These are phyloP conservation scores for Scotopteryx bipunctaria DNA, from an alignment of 2,888 invertebrate genomes.

Conservation along the genomic window DNA sequence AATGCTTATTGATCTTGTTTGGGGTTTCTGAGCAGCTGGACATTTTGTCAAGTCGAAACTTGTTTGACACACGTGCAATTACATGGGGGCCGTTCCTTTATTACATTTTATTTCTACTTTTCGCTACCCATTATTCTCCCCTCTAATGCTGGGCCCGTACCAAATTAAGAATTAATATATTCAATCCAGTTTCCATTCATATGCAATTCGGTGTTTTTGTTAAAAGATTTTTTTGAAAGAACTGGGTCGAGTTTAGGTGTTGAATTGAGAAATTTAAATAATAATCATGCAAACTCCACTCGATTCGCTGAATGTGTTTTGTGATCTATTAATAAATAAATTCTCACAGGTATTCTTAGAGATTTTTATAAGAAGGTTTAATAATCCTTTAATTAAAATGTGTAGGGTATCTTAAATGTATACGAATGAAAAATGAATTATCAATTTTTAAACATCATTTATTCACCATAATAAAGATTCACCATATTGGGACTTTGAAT, in stretches of 20 bases:
- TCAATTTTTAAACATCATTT: too few species aligned
- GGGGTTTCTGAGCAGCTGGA: constrained; percentile 48
- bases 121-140: constrained; percentile 71
- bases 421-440: too few species aligned
- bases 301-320: constrained; percentile 34
- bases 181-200: constrained; percentile 81
- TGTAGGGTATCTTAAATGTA: too few species aligned
- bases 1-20: constrained; percentile 14
- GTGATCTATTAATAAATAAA: constrained; percentile 26
- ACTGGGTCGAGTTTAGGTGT: constrained; percentile 75
- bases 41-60: constrained; percentile 60
- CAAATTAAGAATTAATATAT: constrained; percentile 79
- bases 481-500: too few species aligned
- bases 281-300: constrained; percentile 62
- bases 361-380: background rate
- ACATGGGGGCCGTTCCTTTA: constrained; percentile 54
- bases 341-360: constrained; percentile 11
- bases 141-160: constrained; percentile 77
- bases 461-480: too few species aligned
- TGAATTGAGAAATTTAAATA: constrained; percentile 78
- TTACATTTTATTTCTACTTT: constrained; percentile 64
- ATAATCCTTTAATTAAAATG: constrained; percentile 13
- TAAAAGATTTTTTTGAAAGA: constrained; percentile 68
- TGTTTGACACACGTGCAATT: constrained; percentile 68
- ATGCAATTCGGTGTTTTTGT: constrained; percentile 77